Conservation (phyloP, 2,797 vertebrate genomes). For the Channallabes apus region DNA sequence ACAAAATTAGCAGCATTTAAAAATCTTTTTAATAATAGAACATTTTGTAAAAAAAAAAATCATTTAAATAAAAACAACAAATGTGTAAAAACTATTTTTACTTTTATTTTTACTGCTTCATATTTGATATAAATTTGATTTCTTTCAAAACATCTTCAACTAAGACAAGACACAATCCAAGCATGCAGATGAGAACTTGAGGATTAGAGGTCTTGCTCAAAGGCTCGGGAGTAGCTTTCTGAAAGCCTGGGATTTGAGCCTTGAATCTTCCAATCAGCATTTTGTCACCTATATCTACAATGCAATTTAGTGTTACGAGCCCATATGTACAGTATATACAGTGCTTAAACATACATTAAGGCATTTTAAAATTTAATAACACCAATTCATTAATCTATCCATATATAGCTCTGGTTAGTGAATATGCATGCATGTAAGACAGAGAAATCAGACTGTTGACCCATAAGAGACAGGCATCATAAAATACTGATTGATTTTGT, state of each 20-base stretch:
- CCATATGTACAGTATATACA: neutral
- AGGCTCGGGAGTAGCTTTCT: neutral
- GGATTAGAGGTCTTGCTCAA: neutral
- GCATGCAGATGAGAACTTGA: no score
- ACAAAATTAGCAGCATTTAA: neutral
- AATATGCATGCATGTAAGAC: neutral
- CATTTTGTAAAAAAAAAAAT: neutral
- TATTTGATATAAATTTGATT: neutral
- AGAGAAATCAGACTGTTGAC: neutral
- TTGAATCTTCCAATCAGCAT: neutral
- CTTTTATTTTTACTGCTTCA: no score
- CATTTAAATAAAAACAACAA: neutral
- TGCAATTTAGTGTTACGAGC: neutral
- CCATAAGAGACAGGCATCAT: neutral
- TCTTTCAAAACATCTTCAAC: neutral
- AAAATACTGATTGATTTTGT: conserved; percentile 5
- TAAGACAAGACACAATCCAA: neutral
- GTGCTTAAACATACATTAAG: neutral
- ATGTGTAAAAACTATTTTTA: neutral
- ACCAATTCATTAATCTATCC: neutral
- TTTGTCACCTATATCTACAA: neutral
- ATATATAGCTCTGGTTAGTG: neutral
- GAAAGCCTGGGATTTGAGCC: neutral
- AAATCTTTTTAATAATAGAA: neutral
- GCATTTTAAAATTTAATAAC: no score